Evolutionary conservation across 2,888 invertebrate species (phyloP).

Genomic region (Trissolcus japonicus): DNA sequence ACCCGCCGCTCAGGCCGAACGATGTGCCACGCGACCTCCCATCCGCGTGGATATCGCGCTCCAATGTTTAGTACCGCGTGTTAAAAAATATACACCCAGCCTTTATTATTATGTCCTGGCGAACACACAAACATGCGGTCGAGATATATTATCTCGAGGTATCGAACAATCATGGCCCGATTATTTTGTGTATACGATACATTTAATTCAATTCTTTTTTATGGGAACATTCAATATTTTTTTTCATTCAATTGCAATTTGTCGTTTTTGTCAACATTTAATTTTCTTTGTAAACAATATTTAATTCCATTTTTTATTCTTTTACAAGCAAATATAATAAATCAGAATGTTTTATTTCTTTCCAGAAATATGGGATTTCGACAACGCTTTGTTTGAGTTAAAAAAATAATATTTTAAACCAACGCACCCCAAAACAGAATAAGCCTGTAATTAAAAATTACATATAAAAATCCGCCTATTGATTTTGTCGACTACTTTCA

Average conservation of each 20-base stretch:
- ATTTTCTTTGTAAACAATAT: no score
- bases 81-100: constrained; percentile 40
- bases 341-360: no score
- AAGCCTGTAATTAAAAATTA: background rate
- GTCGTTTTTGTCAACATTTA: background rate
- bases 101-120: constrained; percentile 31
- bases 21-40: constrained; percentile 71
- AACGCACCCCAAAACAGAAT: no score
- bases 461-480: background rate
- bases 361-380: no score
- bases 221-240: background rate
- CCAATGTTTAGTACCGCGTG: constrained; percentile 52
- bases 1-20: constrained; percentile 65
- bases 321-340: no score
- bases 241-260: background rate
- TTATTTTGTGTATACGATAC: constrained; percentile 13
- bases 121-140: constrained; percentile 29
- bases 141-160: constrained; percentile 7
- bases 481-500: background rate
- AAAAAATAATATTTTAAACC: no score
- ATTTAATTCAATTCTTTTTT: constrained; percentile 1
- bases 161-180: background rate
- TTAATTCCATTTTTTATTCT: no score
- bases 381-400: no score
- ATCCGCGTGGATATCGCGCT: constrained; percentile 69